A percentile compares a stretch with the other conserved stretches of the same genome.
phyloP scores from a whole-genome alignment of 2,888 invertebrate genomes.

The Pseudococcus jackbeardsleyi region DNA sequence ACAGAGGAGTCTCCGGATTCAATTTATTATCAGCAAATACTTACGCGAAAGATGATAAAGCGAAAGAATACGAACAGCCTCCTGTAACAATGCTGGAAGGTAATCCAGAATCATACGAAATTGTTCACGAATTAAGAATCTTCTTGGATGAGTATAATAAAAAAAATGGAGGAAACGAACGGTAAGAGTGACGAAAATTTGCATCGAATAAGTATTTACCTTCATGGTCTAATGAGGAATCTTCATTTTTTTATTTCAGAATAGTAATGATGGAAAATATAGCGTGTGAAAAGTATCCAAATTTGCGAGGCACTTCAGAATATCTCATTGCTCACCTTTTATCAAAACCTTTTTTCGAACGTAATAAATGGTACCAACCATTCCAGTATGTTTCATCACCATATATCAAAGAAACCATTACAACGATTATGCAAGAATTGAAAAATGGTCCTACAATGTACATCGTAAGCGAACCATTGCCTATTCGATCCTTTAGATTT shows the following conservation, averaged over 20 bases:
- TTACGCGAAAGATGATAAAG: conserved; percentile 39
- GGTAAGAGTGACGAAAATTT: not conserved
- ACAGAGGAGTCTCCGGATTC: not conserved
- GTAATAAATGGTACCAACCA: not conserved
- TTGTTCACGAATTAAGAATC: conserved; percentile 57
- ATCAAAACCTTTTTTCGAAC: not conserved
- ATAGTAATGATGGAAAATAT: not conserved
- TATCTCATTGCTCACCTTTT: not conserved
- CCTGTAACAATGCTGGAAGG: not conserved
- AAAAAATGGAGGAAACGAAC: conserved; percentile 38
- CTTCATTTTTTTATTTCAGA: not conserved
- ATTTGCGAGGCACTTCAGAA: not conserved
- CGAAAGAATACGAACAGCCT: conserved; percentile 35
- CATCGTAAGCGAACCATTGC: not conserved
- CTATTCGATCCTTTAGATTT: not conserved
- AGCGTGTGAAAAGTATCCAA: not conserved
- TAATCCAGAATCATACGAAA: conserved; percentile 56
- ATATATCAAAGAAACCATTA: not conserved
- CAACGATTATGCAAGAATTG: not conserved
- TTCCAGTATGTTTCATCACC: not conserved
- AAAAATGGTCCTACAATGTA: not conserved
- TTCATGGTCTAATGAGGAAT: not conserved
- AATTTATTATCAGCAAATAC: not conserved
- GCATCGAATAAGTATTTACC: not conserved
- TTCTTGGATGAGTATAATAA: conserved; percentile 52